Evolutionary conservation across 2,113 vertebrate genomes (phyloP), one percentile per base, ranked within the genome.

Genomic region (Heliornis fulica): DNA sequence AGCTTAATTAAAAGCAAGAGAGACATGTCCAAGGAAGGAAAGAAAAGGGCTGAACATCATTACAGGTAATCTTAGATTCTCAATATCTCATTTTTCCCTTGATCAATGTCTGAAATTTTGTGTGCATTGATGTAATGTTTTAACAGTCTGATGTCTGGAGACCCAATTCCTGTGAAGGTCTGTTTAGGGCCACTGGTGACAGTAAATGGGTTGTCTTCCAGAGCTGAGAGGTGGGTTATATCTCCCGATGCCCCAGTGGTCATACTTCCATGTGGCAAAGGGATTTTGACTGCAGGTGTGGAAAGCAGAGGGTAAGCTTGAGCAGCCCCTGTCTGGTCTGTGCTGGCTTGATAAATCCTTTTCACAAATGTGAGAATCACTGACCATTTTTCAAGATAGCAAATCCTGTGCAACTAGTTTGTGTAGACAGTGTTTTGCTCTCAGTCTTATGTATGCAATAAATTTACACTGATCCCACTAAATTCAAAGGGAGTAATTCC

Each of bases 1-100:
- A 93, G 11, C 90, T 97, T 98, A 98, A 98, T 97, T 98, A 98
- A 98, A 97, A 96, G 86, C 93, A 94, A 94, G 64, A 93, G 87
- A 93, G 72, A 95, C 86, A 91, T 32, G 66, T 95, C 96, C 91
- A 94, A 93, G 64, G 88, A 88, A 96, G 85, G 56, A 75, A 89
- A 63, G 69, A 71, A 90, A 94, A 85, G 78, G 46, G 13, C 59
- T 83, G 71, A 88, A 43, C 32, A 43, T 34, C 78, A 76, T 4
- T 6, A 16, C 0, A 43, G 64, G 54, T 16, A 90, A 43, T 90
- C 66, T 74, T 8, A 28, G 21, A 66, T 82, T 74, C 91, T 77
- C 43, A 60, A 12, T 5, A 0, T 79, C 78, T 79, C 6, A 15
- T 68, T 45, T 43, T 77, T 68, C n/a, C 51, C 32, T 80, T 83